Percentiles rank a stretch among this genome's conserved stretches.
Conservation (phyloP, 2,113 vertebrate genomes). For the Gymnogyps californianus region DNA sequence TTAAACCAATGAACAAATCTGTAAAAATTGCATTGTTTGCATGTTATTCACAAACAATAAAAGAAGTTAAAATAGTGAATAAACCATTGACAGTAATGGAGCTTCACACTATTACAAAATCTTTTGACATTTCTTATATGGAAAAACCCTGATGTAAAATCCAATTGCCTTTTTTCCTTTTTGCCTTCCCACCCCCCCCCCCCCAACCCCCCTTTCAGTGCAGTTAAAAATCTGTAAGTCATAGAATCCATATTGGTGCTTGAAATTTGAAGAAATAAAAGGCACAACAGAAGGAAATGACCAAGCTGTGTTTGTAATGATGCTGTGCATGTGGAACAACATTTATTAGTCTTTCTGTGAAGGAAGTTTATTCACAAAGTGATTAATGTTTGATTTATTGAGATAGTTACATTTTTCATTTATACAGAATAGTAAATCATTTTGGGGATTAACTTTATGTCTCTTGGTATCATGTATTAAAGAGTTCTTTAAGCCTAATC, state of each 20-base stretch:
- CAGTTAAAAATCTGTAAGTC: neutral
- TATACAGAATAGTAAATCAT: neutral
- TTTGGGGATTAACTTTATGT: neutral
- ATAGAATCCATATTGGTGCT: neutral
- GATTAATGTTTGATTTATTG: conserved; percentile 1
- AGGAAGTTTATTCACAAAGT: neutral
- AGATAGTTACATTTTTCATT: neutral
- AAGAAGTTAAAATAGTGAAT: neutral
- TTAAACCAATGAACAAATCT: neutral
- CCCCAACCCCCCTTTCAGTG: neutral
- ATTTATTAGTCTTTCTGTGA: neutral
- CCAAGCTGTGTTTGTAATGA: neutral
- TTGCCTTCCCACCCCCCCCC: rapidly evolving
- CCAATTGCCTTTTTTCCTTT: neutral
- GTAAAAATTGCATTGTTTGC: neutral
- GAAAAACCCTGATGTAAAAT: neutral
- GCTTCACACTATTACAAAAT: neutral
- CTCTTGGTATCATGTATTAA: neutral
- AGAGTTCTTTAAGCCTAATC: neutral
- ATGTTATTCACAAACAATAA: neutral
- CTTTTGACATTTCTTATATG: neutral
- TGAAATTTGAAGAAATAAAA: conserved; percentile 28
- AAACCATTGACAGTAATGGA: neutral
- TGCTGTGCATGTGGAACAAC: neutral
- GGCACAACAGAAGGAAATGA: neutral